phyloP scores from a whole-genome alignment of 2,888 invertebrate genomes.

The Ophraella communa region DNA sequence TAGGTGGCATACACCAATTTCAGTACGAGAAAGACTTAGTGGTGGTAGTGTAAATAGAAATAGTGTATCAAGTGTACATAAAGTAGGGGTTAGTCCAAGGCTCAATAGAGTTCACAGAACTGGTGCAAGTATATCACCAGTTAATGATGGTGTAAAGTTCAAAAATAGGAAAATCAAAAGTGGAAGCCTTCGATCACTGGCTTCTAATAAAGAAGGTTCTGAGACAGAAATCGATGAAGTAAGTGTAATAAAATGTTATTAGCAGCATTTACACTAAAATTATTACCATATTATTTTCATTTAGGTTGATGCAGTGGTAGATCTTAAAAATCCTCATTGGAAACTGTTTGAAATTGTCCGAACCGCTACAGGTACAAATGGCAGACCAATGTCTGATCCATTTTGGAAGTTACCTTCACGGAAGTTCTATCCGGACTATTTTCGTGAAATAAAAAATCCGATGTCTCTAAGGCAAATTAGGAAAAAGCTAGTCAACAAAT shows the following conservation, averaged over 20 bases:
- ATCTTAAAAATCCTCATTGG: conserved; percentile 84
- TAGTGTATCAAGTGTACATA: conserved; percentile 16
- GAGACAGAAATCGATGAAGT: conserved; percentile 50
- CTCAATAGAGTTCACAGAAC: conserved; percentile 7
- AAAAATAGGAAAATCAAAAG: conserved; percentile 8
- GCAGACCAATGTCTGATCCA: conserved; percentile 87
- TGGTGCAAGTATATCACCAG: background rate
- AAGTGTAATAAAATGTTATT: conserved; percentile 21
- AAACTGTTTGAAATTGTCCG: conserved; percentile 85
- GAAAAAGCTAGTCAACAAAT: conserved; percentile 80
- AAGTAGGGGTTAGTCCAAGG: background rate
- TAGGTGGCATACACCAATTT: conserved; percentile 1
- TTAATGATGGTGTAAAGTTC: background rate
- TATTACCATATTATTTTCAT: no score
- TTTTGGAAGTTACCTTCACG: conserved; percentile 92
- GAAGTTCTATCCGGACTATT: conserved; percentile 95
- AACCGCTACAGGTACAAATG: conserved; percentile 68
- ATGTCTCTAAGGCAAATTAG: conserved; percentile 92
- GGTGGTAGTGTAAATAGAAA: conserved; percentile 16
- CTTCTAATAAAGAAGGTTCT: conserved; percentile 44
- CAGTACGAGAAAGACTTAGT: conserved; percentile 7
- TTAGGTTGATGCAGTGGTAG: conserved; percentile 31
- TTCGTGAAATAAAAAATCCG: conserved; percentile 94
- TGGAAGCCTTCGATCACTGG: conserved; percentile 6
- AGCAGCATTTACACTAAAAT: no score